Conservation (phyloP, 2,888 invertebrate genomes). For the Lepidochrysops patricia region DNA sequence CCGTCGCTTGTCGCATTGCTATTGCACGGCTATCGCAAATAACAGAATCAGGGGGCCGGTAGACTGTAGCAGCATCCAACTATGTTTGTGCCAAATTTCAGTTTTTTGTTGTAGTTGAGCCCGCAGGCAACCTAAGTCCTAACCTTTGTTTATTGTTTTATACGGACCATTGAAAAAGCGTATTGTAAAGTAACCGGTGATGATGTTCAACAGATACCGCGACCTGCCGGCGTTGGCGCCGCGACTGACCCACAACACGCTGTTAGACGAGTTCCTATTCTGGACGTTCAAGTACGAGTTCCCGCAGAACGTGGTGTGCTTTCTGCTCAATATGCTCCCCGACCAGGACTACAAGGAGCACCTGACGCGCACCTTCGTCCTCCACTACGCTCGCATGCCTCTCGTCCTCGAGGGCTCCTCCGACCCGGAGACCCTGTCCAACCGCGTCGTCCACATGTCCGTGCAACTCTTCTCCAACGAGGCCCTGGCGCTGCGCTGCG, state of each 20-base stretch:
- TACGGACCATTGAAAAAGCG: too few species aligned
- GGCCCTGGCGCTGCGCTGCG: constrained; percentile 91
- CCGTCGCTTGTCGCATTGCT: too few species aligned
- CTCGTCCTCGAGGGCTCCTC: constrained; percentile 89
- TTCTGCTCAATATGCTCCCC: constrained; percentile 94
- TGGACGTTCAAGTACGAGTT: constrained; percentile 99
- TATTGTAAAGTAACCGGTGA: neutral
- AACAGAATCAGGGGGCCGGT: too few species aligned
- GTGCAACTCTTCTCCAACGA: constrained; percentile 97
- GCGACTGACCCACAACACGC: constrained; percentile 85
- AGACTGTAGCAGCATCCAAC: too few species aligned
- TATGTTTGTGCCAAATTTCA: too few species aligned
- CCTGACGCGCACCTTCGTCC: constrained; percentile 93
- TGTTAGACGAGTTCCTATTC: constrained; percentile 96
- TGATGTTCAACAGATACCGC: constrained; percentile 76
- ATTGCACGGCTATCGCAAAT: too few species aligned
- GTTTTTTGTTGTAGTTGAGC: too few species aligned
- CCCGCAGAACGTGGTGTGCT: constrained; percentile 96
- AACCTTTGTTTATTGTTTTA: too few species aligned
- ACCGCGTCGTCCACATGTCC: constrained; percentile 97
- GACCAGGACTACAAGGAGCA: constrained; percentile 96
- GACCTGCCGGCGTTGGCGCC: constrained; percentile 87
- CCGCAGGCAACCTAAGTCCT: too few species aligned
- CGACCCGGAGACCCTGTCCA: constrained; percentile 93
- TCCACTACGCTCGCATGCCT: constrained; percentile 96